Base-by-base conservation (phyloP, 2,888 invertebrate genomes). In the Nephrocerus scutellatus region DNA sequence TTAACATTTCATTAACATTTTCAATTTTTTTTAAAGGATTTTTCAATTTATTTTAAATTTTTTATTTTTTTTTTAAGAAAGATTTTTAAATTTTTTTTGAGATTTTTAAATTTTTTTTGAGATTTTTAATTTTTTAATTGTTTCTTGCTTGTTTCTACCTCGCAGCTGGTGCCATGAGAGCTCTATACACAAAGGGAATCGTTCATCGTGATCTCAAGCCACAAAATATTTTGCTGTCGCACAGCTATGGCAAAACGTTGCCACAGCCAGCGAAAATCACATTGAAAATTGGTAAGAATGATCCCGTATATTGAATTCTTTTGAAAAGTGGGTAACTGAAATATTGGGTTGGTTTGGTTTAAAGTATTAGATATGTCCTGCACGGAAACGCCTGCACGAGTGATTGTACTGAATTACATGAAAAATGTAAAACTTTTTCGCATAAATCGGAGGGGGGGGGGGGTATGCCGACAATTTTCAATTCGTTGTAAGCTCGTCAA, bases 191-290 rank as follows among this genome's bases (percentile, higher is more conserved):
- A 52, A 97, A 96, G 73, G 97, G 93, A 55, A 93, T 99, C 60
- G 93, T 99, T 44, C 98, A 99, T 70, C 78, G 98, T 56, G 98
- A 99, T 74, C 77, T 99, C 63, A 99, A 99, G 70, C 98, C 98
- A 32, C 98, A 98, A 73, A 99, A 99, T 72, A 97, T 99, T 63
- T 74, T 99, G 46, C 76, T 99, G 50, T 91, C 92, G 58, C 88
- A 93, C 69, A 64, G 55, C 52, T 63, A 59, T 53, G 68, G 67
- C 49, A 66, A 66, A 49, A 50, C 57, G 33, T 48, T 67, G 50
- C 81, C 69, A 74, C 82, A 66, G 30, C 82, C 80, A 35, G 74
- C 79, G 10, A 87, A 95, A 67, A 93, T 96, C 52, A 84, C 81
- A 45, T 77, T 98, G 37, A 98, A 98, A 79, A 93, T 95, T 59